These are phyloP conservation scores for Aradophagus sp. DNA, from an alignment of 1,140 invertebrate species.

Conservation along the genomic window DNA sequence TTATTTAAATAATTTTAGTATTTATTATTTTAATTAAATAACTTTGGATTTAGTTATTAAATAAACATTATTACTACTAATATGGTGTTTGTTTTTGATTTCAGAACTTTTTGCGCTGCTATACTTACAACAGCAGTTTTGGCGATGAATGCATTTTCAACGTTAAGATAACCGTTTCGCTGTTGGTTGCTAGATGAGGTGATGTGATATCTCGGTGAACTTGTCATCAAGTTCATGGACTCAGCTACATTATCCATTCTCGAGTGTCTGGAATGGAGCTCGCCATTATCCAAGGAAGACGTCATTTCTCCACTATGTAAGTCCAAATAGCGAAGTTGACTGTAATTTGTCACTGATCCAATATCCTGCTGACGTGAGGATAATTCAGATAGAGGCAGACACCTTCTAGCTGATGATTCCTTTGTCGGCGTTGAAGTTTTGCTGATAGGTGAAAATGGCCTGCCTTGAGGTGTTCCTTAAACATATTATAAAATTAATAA, in stretches of 20 bases:
- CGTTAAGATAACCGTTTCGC: conserved; percentile 64
- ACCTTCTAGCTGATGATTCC: conserved; percentile 70
- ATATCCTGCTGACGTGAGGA: conserved; percentile 60
- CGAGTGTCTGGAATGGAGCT: conserved; percentile 61
- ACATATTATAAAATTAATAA: not conserved
- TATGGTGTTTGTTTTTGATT: not conserved
- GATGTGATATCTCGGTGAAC: conserved; percentile 67
- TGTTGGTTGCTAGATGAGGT: conserved; percentile 49
- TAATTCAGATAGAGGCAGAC: conserved; percentile 67
- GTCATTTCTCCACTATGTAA: conserved; percentile 58
- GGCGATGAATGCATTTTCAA: conserved; percentile 72
- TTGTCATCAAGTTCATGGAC: conserved; percentile 66
- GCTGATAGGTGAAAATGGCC: conserved; percentile 56
- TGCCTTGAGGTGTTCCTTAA: conserved; percentile 63
- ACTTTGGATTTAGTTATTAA: not conserved
- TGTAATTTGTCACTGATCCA: conserved; percentile 64
- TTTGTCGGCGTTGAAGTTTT: conserved; percentile 72
- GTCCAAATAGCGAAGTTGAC: conserved; percentile 63
- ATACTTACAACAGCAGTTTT: conserved; percentile 73
- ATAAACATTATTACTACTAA: too few relatives aligned
- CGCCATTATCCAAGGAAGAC: conserved; percentile 49
- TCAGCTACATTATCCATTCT: conserved; percentile 63
- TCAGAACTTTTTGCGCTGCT: too few relatives aligned
- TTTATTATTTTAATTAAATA: too few relatives aligned
- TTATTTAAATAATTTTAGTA: too few relatives aligned